Percentiles rank a stretch among this genome's conserved stretches.
Conservation (phyloP, 2,888 invertebrate species). For the Perithous albicinctus region DNA sequence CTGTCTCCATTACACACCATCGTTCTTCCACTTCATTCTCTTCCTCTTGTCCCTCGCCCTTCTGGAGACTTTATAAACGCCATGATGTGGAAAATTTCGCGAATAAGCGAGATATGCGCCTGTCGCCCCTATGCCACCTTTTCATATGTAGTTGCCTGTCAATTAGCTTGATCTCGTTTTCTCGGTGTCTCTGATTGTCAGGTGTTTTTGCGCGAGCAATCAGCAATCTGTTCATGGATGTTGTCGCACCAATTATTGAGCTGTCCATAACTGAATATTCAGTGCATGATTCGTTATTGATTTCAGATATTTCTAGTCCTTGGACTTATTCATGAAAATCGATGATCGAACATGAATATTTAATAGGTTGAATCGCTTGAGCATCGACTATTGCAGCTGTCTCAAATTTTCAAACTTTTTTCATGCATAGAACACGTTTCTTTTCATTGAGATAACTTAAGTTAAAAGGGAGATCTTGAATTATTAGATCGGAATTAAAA, state of each 20-base stretch:
- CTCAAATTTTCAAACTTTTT: too few species aligned
- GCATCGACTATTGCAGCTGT: too few species aligned
- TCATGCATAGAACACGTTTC: too few species aligned
- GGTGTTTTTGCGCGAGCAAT: conserved; percentile 36
- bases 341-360: too few species aligned
- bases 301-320: neutral
- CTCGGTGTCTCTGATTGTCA: conserved; percentile 30
- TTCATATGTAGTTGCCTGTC: conserved; percentile 63
- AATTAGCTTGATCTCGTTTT: conserved; percentile 69
- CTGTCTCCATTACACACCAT: neutral
- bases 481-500: too few species aligned
- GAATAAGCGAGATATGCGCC: conserved; percentile 60
- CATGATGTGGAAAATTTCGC: conserved; percentile 71
- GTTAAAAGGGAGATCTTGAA: too few species aligned
- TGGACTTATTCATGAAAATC: too few species aligned
- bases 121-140: conserved; percentile 25
- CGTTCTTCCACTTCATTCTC: conserved; percentile 17
- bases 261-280: neutral
- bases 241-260: neutral
- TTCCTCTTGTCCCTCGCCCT: conserved; percentile 15
- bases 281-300: neutral
- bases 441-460: too few species aligned
- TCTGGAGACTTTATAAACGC: conserved; percentile 65
- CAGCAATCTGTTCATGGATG: conserved; percentile 44
- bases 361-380: too few species aligned